Conservation (phyloP, 2,113 vertebrate genomes). For the Sebastes schlegelii region DNA sequence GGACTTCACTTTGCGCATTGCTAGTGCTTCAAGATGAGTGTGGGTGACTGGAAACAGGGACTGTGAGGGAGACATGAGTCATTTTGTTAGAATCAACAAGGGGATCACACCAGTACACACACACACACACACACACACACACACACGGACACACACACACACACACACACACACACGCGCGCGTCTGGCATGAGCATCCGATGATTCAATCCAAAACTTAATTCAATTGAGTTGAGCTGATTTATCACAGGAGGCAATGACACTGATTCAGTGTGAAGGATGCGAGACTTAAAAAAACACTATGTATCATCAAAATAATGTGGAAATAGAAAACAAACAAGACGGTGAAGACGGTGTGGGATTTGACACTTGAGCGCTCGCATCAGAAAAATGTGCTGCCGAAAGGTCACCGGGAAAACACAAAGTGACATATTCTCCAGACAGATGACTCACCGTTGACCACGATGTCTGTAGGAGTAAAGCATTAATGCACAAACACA, state of each 20-base stretch:
- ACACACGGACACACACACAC: constrained; percentile 3
- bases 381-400: constrained; percentile 49
- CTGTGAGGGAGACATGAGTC: constrained; percentile 65
- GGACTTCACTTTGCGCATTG: background rate
- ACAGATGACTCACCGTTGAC: constrained; percentile 71
- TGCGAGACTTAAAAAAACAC: constrained; percentile 19
- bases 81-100: constrained; percentile 64
- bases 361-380: constrained; percentile 39
- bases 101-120: constrained; percentile 30
- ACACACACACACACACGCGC: background rate
- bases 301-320: constrained; percentile 39
- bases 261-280: constrained; percentile 50
- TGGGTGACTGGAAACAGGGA: constrained; percentile 54
- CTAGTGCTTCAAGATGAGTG: constrained; percentile 34
- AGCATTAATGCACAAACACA: constrained; percentile 25
- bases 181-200: constrained; percentile 41
- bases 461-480: constrained; percentile 43
- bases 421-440: constrained; percentile 69
- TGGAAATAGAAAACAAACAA: constrained; percentile 25
- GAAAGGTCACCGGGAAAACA: constrained; percentile 69
- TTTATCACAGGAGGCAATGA: constrained; percentile 37
- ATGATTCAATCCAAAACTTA: constrained; percentile 58
- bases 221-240: constrained; percentile 43
- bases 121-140: background rate
- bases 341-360: constrained; percentile 22